A percentile compares a stretch with the other conserved stretches of the same genome.
Conservation (phyloP, 2,113 vertebrate species). For the Lasiurus borealis region DNA sequence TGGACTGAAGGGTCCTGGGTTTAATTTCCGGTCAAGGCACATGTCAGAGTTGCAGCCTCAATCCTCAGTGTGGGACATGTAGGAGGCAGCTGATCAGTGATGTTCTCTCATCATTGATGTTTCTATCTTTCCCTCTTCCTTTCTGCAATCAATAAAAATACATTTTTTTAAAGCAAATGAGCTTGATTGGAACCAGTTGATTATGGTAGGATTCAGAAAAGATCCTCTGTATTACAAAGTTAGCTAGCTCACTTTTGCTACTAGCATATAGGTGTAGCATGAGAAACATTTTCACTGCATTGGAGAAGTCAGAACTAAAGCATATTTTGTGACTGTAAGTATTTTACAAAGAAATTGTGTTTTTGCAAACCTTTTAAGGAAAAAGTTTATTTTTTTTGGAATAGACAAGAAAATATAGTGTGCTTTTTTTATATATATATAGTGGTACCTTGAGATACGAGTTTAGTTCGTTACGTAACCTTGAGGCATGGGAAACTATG, state of each 20-base stretch:
- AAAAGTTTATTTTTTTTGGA: not conserved
- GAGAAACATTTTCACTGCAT: not conserved
- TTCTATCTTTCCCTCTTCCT: no score
- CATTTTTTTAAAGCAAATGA: no score
- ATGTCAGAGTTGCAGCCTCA: no score
- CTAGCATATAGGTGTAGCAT: not conserved
- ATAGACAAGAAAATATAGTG: not conserved
- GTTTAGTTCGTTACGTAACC: no score
- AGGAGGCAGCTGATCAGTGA: no score
- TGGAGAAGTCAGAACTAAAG: not conserved
- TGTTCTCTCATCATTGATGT: no score
- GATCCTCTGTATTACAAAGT: not conserved
- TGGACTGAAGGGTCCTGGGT: no score
- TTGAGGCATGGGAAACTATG: no score
- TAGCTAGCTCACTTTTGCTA: not conserved
- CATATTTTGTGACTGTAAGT: not conserved
- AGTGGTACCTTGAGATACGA: no score
- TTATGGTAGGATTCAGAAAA: not conserved
- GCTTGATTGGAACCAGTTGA: not conserved
- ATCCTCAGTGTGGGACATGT: no score
- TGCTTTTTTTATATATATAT: not conserved
- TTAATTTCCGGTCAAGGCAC: no score
- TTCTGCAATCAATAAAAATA: no score
- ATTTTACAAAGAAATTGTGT: conserved; percentile 23
- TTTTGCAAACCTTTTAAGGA: not conserved